Conservation (phyloP, 1,140 invertebrate genomes). For the Pseudomyrmex concolor region DNA sequence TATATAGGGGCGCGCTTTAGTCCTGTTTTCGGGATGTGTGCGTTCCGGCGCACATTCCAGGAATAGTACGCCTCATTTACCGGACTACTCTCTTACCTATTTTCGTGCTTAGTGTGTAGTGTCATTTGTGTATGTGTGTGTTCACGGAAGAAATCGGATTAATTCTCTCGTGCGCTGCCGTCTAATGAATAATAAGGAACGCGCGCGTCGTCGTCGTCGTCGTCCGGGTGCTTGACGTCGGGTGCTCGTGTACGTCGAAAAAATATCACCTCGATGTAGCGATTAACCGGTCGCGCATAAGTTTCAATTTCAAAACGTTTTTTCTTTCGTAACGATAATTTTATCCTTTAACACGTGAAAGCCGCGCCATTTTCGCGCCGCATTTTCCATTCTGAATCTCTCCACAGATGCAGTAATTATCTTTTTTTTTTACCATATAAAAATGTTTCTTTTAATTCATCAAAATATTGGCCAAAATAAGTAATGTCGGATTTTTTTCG, state of each 20-base stretch:
- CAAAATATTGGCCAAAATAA: too few species aligned
- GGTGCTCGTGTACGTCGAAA: background rate
- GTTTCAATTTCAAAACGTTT: conserved; percentile 21
- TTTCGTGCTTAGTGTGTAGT: conserved; percentile 68
- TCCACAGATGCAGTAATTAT: too few species aligned
- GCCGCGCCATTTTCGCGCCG: too few species aligned
- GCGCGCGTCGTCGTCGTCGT: background rate
- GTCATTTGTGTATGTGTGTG: conserved; percentile 71
- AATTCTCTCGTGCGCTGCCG: conserved; percentile 57
- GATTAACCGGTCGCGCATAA: conserved; percentile 5
- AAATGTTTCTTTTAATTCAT: too few species aligned
- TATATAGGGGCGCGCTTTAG: conserved; percentile 58
- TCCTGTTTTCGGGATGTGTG: conserved; percentile 60
- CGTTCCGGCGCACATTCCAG: conserved; percentile 71
- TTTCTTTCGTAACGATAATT: conserved; percentile 17
- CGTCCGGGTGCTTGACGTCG: conserved; percentile 2
- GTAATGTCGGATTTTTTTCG: too few species aligned
- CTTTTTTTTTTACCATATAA: too few species aligned
- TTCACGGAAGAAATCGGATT: conserved; percentile 42
- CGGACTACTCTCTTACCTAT: conserved; percentile 26
- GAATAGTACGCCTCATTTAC: conserved; percentile 77
- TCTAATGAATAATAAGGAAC: conserved; percentile 43
- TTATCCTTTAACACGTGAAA: background rate
- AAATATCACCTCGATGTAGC: conserved; percentile 23
- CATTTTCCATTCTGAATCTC: too few species aligned